Percentiles rank a stretch among this genome's conserved stretches.
phyloP scores from a whole-genome alignment of 1,140 invertebrate species.

The Meloidogyne hapla region DNA sequence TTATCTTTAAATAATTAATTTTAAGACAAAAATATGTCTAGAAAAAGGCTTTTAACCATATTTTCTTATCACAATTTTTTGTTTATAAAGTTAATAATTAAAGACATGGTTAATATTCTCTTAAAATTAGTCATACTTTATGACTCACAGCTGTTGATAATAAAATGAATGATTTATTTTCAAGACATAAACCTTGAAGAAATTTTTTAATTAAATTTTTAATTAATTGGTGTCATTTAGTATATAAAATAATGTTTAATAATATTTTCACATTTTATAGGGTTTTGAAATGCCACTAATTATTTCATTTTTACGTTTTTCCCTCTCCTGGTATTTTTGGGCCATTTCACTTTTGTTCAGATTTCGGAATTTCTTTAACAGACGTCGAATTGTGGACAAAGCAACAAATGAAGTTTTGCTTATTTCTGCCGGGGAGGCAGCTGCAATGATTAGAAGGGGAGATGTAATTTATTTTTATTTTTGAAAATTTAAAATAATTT shows the following conservation, averaged over 20 bases:
- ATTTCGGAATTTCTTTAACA: constrained; percentile 32
- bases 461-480: constrained; percentile 33
- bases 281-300: not conserved
- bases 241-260: not conserved
- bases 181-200: not conserved
- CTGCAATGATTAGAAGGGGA: constrained; percentile 43
- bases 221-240: not conserved
- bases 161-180: not conserved
- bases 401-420: constrained; percentile 37
- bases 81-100: not conserved
- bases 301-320: not conserved
- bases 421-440: constrained; percentile 41
- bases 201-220: not conserved
- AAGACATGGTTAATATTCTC: not conserved
- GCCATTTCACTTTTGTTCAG: constrained; percentile 26
- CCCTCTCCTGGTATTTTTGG: constrained; percentile 28
- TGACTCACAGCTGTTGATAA: not conserved
- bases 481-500: constrained; percentile 18
- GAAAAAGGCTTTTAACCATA: not conserved
- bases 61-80: constrained; percentile 3
- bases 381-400: constrained; percentile 32
- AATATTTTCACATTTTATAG: not conserved
- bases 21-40: not conserved
- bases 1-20: not conserved
- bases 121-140: not conserved